Conservation (phyloP, 2,113 vertebrate species). For the Syngnathoides biaculeatus region DNA sequence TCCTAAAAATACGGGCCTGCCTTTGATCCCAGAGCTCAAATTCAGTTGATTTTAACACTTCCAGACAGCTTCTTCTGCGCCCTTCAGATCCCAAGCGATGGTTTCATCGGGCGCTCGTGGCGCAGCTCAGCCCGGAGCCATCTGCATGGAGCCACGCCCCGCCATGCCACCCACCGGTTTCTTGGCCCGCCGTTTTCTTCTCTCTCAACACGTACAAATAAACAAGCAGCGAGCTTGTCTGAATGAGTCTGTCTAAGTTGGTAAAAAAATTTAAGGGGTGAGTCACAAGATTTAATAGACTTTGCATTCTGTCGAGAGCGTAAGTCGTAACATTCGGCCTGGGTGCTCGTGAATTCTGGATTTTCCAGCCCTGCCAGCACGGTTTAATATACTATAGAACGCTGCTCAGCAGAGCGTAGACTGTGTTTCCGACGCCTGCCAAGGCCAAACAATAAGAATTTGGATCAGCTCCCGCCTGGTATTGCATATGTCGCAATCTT, state of each 20-base stretch:
- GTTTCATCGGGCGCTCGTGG: conserved; percentile 63
- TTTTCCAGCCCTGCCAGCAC: no score
- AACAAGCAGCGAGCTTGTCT: conserved; percentile 40
- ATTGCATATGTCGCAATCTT: background rate
- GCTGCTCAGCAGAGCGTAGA: background rate
- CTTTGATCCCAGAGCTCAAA: conserved; percentile 63
- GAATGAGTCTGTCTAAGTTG: background rate
- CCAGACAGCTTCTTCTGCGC: conserved; percentile 61
- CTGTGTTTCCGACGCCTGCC: background rate
- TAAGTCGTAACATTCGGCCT: background rate
- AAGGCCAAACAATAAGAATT: background rate
- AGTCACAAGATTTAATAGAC: background rate
- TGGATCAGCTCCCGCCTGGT: background rate
- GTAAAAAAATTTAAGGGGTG: background rate
- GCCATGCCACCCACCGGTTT: conserved; percentile 7
- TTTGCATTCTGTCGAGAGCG: background rate
- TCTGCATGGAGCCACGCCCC: conserved; percentile 48
- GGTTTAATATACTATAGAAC: no score
- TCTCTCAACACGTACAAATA: conserved; percentile 44
- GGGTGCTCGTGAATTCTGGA: background rate
- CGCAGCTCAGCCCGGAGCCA: conserved; percentile 50
- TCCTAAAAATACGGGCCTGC: conserved; percentile 62
- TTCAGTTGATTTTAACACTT: conserved; percentile 60
- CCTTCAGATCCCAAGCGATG: conserved; percentile 62
- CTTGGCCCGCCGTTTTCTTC: conserved; percentile 26